phyloP scores from a whole-genome alignment of 2,797 vertebrate genomes.

The Botia almorhae region DNA sequence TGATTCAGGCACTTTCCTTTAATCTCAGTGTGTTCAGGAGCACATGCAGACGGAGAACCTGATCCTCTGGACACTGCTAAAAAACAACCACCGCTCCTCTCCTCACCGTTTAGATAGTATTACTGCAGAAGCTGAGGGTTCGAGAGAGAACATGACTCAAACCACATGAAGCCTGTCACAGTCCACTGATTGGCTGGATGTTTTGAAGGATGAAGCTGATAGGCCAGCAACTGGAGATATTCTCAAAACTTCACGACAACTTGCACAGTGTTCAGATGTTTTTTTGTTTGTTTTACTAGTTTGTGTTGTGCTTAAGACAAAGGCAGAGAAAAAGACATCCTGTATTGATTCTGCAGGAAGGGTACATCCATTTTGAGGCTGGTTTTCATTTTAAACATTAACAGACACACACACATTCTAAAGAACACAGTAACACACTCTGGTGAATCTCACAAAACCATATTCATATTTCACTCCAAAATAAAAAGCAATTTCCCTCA shows the following conservation, averaged over 20 bases:
- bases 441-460: background rate
- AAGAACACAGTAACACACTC: background rate
- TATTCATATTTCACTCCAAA: background rate
- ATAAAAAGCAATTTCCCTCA: too few relatives aligned
- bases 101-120: slow-evolving; percentile 66
- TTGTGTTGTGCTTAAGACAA: slow-evolving; percentile 82
- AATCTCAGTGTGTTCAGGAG: slow-evolving; percentile 83
- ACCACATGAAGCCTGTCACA: slow-evolving; percentile 12
- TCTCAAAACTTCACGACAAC: slow-evolving; percentile 65
- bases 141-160: slow-evolving; percentile 56
- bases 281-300: slow-evolving; percentile 57
- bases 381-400: slow-evolving; percentile 73
- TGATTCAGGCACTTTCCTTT: slow-evolving; percentile 91
- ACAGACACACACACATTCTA: slow-evolving; percentile 37
- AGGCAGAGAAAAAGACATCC: slow-evolving; percentile 72
- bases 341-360: slow-evolving; percentile 62
- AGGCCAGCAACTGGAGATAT: slow-evolving; percentile 20
- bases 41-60: slow-evolving; percentile 72
- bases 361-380: slow-evolving; percentile 68
- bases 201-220: slow-evolving; percentile 30
- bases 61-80: slow-evolving; percentile 82
- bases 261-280: slow-evolving; percentile 71
- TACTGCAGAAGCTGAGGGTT: slow-evolving; percentile 74
- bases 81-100: slow-evolving; percentile 84
- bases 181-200: slow-evolving; percentile 39